Evolutionary conservation across 2,888 invertebrate genomes (phyloP).

Genomic region (Scrobipalpa costella): DNA sequence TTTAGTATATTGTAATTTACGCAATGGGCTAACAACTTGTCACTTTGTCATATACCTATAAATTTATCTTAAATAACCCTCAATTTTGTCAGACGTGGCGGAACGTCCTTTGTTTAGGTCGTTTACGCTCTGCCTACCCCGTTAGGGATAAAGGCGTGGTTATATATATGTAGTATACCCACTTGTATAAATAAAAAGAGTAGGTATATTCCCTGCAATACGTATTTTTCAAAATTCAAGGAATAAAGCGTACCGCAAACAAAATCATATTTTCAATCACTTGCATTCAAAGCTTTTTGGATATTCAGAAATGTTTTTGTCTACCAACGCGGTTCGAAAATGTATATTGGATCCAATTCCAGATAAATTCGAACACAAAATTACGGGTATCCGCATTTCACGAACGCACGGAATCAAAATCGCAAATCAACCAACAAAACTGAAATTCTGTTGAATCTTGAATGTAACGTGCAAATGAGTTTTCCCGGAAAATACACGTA

Average conservation of each 20-base stretch:
- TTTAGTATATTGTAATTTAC: no score
- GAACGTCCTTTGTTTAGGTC: no score
- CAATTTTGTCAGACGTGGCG: no score
- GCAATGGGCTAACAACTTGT: no score
- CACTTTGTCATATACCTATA: no score
- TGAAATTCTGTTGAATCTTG: constrained; percentile 27
- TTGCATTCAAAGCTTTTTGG: background rate
- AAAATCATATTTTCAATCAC: background rate
- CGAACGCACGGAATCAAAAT: constrained; percentile 16
- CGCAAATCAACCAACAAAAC: constrained; percentile 17
- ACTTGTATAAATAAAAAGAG: no score
- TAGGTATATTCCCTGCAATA: no score
- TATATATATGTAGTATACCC: no score
- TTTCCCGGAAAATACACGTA: constrained; percentile 20
- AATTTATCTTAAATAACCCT: no score
- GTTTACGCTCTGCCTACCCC: no score
- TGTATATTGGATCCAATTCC: constrained; percentile 1
- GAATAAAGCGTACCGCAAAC: background rate
- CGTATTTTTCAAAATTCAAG: no score
- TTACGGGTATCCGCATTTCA: constrained; percentile 3
- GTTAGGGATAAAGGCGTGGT: no score
- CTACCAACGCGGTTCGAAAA: background rate
- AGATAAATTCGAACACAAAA: constrained; percentile 13
- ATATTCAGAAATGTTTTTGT: background rate
- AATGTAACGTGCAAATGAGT: constrained; percentile 28